Conservation (phyloP, 2,888 invertebrate genomes). For the Tolmerus cingulatus region DNA sequence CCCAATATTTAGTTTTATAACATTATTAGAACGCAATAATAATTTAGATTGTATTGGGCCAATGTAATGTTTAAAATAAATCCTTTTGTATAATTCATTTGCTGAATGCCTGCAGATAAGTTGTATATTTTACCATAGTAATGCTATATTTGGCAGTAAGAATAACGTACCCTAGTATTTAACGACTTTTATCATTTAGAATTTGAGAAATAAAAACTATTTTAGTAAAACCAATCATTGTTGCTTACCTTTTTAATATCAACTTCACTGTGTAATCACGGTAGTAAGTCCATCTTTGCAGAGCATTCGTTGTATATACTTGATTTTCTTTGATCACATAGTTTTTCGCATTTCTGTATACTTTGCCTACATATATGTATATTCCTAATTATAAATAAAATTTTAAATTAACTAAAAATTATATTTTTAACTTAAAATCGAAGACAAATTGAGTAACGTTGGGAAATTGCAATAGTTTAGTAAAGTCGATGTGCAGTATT, state of each 20-base stretch:
- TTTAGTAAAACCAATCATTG: conserved; percentile 34
- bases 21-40: conserved; percentile 1
- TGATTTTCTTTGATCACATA: not conserved
- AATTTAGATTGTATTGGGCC: conserved; percentile 2
- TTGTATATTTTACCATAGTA: conserved; percentile 21
- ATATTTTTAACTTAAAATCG: not conserved
- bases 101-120: not conserved
- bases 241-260: not conserved
- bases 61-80: not conserved
- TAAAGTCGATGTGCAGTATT: conserved; percentile 50
- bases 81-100: not conserved
- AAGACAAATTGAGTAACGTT: not conserved
- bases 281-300: conserved; percentile 10
- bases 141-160: conserved; percentile 2
- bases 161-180: not conserved
- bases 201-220: conserved; percentile 8
- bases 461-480: conserved; percentile 31
- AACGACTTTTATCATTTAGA: not conserved
- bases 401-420: not conserved
- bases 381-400: not conserved
- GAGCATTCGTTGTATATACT: not conserved
- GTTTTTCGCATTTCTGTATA: not conserved
- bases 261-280: not conserved
- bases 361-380: not conserved
- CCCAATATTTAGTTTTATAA: not conserved